Conservation (phyloP, 2,888 invertebrate species). For the Cheilosia vernalis region DNA sequence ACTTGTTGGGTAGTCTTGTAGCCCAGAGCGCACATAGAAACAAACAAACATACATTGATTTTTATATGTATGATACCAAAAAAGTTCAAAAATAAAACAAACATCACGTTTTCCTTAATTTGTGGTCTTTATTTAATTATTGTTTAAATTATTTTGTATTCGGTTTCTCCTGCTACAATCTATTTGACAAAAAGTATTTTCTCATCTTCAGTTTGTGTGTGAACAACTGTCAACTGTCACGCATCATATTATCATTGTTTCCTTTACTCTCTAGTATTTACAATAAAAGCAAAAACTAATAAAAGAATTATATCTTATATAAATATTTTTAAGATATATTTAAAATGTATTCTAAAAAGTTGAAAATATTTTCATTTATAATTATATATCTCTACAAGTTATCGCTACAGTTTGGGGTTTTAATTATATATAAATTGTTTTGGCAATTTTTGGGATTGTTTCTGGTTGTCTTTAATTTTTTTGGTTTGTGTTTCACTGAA, state of each 20-base stretch:
- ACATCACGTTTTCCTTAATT: conserved; percentile 15
- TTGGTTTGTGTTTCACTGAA: conserved; percentile 45
- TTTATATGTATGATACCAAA: too few species aligned
- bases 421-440: conserved; percentile 18
- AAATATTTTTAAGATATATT: conserved; percentile 22
- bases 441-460: conserved; percentile 59
- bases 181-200: conserved; percentile 15
- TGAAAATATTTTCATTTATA: conserved; percentile 33
- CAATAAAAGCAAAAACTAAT: conserved; percentile 39
- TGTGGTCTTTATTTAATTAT: conserved; percentile 60
- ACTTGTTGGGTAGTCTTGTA: too few species aligned
- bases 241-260: conserved; percentile 7
- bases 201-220: conserved; percentile 12
- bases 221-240: conserved; percentile 18
- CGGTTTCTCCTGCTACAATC: conserved; percentile 36
- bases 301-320: background rate
- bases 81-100: background rate
- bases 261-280: conserved; percentile 42
- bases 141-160: conserved; percentile 45
- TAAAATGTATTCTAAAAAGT: conserved; percentile 40
- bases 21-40: too few species aligned
- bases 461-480: conserved; percentile 21
- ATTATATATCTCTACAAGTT: conserved; percentile 39
- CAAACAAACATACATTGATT: too few species aligned
- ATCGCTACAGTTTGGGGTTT: conserved; percentile 23